Base-by-base conservation (phyloP, 1,140 invertebrate species). In the Diorhabda sublineata region DNA sequence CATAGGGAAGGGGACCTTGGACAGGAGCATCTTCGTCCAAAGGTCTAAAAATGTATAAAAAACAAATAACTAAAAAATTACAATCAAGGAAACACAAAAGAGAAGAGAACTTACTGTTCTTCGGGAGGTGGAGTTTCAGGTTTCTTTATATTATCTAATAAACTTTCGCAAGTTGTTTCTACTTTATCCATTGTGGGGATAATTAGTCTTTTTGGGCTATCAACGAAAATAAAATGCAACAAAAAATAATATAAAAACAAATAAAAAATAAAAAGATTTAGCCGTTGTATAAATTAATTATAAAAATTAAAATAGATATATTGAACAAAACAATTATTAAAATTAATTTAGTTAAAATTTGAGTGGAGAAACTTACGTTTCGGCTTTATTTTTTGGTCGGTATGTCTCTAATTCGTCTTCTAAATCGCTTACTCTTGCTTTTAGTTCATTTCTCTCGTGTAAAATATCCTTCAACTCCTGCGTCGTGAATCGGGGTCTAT, bases 1-100 rank as follows among this genome's bases (percentile, higher is more conserved):
- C 97, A 68, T 90, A 91, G 64, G 96, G 96, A 73, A 98, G 87
- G 42, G 97, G 97, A 9, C 97, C 97, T 83, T 98, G 95, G 2
- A 98, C 96, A 42, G 94, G 92, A 45, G 91, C 88, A 77, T 96
- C 94, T 57, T 92, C 90, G 63, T 90, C 89, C 45, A 88, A 85
- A 11, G 82, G 79, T 58, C 83, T 86, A 70, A 45, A 80, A 80
- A 69, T 42, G 5, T 42, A 62, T 8, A 43, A 62, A 43, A 62
- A 43, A 44, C 58, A 62, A 62, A 5, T 45, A 7, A 52, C 6
- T 52, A 42, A 62, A 8, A 42, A 5, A 64, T 62, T 62, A 56
- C 52, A 64, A 64, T 45, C n/a, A 26, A 52, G 3, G 41, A 64
- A 26, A 57, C 26, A 57, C 9, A 64, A 64, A 64, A 64, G 5